Base-by-base conservation (phyloP, 2,797 vertebrate species). In the Gymnoscopelus braueri region DNA sequence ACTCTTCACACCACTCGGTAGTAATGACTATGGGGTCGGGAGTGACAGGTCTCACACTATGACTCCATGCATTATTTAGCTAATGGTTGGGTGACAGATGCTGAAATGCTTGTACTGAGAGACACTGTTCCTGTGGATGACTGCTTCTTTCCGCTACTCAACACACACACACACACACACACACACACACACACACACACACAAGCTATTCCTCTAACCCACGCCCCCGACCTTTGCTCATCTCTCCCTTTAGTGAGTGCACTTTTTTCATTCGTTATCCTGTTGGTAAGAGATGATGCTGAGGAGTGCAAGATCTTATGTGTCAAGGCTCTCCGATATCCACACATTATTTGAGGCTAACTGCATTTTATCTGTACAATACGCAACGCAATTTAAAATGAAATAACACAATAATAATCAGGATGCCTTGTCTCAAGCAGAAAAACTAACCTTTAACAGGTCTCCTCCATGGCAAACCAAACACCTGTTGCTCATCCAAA, bases 21-120 rank as follows among this genome's bases (percentile, higher is more conserved):
- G 35, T 87, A 75, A 77, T 72, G 70, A 84, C 65, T 48, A 19
- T 19, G 52, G 72, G 63, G 50, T 59, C 52, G 70, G 57, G 56
- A 68, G 74, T 80, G 74, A 79, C 77, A 69, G 69, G 60, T 47
- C 2, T 74, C 70, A 52, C 61, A 63, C 57, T 52, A 69, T 44
- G 39, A 69, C 11, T 3, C 47, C 79, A 91, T 93, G 81, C 77
- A 90, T 92, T 91, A 91, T 92, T 92, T 80, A 90, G 69, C 35
- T 83, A 77, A 88, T 84, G 80, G 70, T 78, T 64, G 77, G 75
- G 76, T 75, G 75, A 78, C 87, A 90, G 86, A 84, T 86, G 84
- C 84, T 73, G 63, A 56, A 87, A 77, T 84, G 79, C 69, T 59
- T 67, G 9, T 63, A 4, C 61, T 63, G 44, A 78, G 76, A 71